Percentiles rank a stretch among this genome's conserved stretches.
Evolutionary conservation across 2,797 vertebrate genomes (phyloP).

Genomic region (Petrocephalus sullivani): DNA sequence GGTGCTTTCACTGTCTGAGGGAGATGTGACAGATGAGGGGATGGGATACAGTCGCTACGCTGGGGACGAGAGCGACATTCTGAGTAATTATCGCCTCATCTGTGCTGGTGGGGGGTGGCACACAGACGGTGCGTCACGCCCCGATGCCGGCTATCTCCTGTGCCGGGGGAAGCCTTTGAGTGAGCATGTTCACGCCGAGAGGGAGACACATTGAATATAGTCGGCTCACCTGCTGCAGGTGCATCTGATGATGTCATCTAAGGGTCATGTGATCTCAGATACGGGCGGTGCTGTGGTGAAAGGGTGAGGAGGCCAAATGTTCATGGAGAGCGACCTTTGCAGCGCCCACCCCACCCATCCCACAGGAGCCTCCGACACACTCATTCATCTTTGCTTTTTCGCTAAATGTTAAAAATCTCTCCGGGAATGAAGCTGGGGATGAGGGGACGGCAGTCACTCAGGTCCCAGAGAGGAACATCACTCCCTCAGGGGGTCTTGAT

Average conservation of each 20-base stretch:
- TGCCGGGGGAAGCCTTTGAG: background rate
- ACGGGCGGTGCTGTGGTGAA: background rate
- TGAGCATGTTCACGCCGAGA: background rate
- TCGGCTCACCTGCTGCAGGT: background rate
- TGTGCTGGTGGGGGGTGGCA: background rate
- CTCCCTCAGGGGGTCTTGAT: background rate
- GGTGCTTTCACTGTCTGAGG: background rate
- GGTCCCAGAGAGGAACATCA: background rate
- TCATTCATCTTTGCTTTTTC: background rate
- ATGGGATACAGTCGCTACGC: background rate
- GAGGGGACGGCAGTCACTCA: background rate
- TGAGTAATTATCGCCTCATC: conserved; percentile 14
- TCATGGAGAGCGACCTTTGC: too few relatives aligned
- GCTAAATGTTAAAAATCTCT: background rate
- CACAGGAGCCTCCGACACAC: background rate
- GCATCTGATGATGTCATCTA: background rate
- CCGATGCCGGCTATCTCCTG: background rate
- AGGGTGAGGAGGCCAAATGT: background rate
- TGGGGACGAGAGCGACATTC: background rate
- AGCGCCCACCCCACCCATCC: background rate
- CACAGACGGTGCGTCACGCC: background rate
- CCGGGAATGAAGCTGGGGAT: background rate
- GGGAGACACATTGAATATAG: background rate
- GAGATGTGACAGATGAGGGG: background rate
- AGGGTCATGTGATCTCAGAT: background rate